These are phyloP conservation scores for Nipponia nippon DNA, from an alignment of 2,113 vertebrate species.

Conservation along the genomic window DNA sequence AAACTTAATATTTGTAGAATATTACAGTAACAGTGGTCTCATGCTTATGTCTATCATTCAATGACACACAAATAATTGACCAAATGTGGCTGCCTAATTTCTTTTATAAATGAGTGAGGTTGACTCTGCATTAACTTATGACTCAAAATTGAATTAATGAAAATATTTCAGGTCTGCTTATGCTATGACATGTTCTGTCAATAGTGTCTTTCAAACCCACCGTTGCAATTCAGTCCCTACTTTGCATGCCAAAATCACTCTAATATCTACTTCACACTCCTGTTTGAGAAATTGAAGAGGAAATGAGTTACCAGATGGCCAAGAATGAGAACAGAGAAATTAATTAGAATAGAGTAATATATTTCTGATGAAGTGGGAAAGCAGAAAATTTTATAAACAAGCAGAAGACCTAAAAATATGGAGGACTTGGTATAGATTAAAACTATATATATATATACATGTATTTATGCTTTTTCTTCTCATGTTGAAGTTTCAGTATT, in stretches of 20 bases:
- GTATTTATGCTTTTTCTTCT: neutral
- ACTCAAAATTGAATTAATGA: neutral
- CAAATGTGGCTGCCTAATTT: neutral
- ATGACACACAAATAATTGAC: neutral
- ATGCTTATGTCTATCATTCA: neutral
- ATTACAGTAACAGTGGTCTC: neutral
- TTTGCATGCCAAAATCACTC: neutral
- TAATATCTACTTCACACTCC: neutral
- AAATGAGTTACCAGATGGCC: neutral
- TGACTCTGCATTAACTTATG: neutral
- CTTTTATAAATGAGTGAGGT: neutral
- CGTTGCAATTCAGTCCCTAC: neutral
- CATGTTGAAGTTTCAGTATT: neutral
- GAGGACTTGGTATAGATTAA: neutral
- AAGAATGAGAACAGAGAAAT: neutral
- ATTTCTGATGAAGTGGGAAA: neutral
- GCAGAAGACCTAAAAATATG: neutral
- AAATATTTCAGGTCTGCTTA: neutral
- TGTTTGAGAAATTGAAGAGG: neutral
- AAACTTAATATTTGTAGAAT: neutral
- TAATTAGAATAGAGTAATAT: neutral
- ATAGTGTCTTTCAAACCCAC: neutral
- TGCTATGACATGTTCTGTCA: neutral
- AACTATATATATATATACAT: neutral
- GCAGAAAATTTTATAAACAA: neutral